Percentiles rank a stretch among this genome's conserved stretches.
These are phyloP conservation scores for Callaeas wilsoni DNA, from an alignment of 2,113 vertebrate genomes.

Conservation along the genomic window DNA sequence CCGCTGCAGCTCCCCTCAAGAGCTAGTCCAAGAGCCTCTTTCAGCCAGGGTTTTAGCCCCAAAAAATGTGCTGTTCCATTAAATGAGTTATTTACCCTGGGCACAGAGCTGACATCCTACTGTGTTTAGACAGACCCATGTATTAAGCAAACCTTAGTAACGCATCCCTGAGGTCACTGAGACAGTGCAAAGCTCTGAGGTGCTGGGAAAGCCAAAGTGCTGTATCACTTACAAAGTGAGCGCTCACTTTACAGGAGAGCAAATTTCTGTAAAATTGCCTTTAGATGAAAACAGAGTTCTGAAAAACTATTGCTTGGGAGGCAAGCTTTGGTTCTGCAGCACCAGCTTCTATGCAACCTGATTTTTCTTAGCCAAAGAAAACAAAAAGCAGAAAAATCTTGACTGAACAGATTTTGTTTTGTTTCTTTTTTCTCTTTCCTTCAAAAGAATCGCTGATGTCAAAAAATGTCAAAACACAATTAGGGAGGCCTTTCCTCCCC, in stretches of 20 bases:
- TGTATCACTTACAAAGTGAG: neutral
- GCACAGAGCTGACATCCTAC: neutral
- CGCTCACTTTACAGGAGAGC: neutral
- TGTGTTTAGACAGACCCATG: neutral
- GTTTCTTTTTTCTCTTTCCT: conserved; percentile 5
- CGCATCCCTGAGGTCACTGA: neutral
- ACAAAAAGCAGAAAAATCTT: neutral
- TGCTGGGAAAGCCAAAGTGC: neutral
- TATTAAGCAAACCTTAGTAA: neutral
- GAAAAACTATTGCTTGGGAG: neutral
- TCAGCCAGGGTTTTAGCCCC: neutral
- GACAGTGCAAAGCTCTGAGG: neutral
- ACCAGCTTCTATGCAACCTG: neutral
- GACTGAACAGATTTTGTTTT: conserved; percentile 34
- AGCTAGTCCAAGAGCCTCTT: neutral
- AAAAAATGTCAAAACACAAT: conserved; percentile 49
- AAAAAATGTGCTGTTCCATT: neutral
- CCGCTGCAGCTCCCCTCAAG: neutral
- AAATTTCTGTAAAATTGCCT: neutral
- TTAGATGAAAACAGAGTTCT: neutral
- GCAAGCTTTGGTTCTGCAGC: neutral
- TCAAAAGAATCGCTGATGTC: neutral
- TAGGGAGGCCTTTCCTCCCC: neutral
- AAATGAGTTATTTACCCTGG: neutral
- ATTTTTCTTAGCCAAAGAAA: neutral